Base-by-base conservation (phyloP, 2,888 invertebrate species). In the Dynastes tityus region DNA sequence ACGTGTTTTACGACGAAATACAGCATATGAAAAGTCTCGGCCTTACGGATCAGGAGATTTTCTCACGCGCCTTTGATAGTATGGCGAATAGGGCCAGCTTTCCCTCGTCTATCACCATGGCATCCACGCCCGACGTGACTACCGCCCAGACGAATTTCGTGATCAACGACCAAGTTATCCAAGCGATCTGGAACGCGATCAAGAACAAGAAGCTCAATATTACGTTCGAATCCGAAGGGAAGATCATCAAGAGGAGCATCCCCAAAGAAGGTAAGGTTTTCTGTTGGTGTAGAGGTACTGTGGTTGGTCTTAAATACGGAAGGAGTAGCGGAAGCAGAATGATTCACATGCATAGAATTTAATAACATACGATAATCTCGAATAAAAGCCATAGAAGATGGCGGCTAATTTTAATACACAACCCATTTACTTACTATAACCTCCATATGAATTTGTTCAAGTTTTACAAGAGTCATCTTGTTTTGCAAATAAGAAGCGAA, bases 101-200 rank as follows among this genome's bases (percentile, higher is more conserved):
- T 11, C 45, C 45, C 11, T 1, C 45, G 11, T n/a, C 55, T 8
- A 16, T 4, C 16, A 45, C 45, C 45, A 68, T 27, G 8, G 5
- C 27, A 11, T 8, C 29, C 49, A 51, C 9, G 2, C 4, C 68
- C 8, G 55, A 9, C 5, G 22, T n/a, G 22, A 9, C 6, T 6
- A 9, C n/a, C 8, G 55, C 1, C 2, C 11, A 45, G 2, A 8
- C 45, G 45, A 16, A 8, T n/a, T 55, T 63, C 4, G 32, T 11
- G 27, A 63, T 63, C 29, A 11, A 51, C 29, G 51, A 68, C 11
- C 27, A 68, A 29, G 2, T 68, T 13, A 13, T 68, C 11, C 13
- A 68, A 2, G 27, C 68, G 29, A 29, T 68, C 0, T 68, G 68
- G 68, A 27, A 68, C 6, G 29, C 51, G 11, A 68, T 68, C 27